Conservation (phyloP, 2,113 vertebrate species). For the Sturnus vulgaris region DNA sequence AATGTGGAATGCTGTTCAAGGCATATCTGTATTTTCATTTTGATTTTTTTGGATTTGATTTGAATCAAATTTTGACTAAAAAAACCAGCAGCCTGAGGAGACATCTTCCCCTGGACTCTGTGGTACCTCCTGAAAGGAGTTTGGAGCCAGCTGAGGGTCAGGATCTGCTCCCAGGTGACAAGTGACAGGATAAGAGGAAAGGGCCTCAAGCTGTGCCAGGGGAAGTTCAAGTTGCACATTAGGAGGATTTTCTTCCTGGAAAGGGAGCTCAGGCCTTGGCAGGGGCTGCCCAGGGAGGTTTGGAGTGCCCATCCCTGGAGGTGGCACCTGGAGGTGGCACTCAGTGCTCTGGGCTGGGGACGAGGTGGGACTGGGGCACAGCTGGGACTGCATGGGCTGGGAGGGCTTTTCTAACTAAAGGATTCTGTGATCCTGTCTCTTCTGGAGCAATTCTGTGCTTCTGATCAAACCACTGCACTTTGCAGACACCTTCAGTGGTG, state of each 20-base stretch:
- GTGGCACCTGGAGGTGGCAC: not conserved
- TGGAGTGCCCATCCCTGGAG: not conserved
- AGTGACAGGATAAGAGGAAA: not conserved
- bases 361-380: fast-evolving
- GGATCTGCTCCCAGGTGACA: not conserved
- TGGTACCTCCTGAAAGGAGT: not conserved
- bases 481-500: not conserved
- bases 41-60: not conserved
- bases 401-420: fast-evolving
- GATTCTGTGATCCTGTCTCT: not conserved
- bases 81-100: not conserved
- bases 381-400: fast-evolving
- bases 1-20: not conserved
- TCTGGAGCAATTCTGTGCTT: not conserved
- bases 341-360: not conserved
- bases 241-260: fast-evolving
- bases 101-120: not conserved
- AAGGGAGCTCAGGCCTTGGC: not conserved
- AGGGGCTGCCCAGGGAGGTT: not conserved
- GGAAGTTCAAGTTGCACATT: not conserved
- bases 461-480: not conserved
- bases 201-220: not conserved
- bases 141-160: not conserved
- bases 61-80: not conserved
- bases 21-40: not conserved